Evolutionary conservation across 2,888 invertebrate genomes (phyloP).

Genomic region (Trachelus troglodyta): DNA sequence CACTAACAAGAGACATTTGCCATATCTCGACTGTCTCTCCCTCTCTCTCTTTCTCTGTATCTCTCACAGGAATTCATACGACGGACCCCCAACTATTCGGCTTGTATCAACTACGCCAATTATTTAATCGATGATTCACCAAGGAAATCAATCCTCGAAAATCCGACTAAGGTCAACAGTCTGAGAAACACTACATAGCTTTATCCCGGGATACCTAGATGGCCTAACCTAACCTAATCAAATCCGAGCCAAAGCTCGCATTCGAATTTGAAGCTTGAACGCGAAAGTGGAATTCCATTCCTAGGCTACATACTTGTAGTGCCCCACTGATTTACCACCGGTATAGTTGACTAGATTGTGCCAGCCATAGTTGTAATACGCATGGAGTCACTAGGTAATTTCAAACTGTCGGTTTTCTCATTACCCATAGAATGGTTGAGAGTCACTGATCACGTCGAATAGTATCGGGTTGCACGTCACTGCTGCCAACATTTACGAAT

Average conservation of each 20-base stretch:
- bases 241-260: background rate
- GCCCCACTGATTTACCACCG: background rate
- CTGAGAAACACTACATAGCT: background rate
- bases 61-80: background rate
- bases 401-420: background rate
- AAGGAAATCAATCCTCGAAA: background rate
- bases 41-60: too few species aligned
- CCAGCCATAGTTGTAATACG: background rate
- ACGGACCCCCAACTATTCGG: background rate
- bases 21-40: background rate
- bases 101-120: background rate
- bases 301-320: background rate
- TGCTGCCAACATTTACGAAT: background rate
- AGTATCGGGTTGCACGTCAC: background rate
- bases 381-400: background rate
- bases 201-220: background rate
- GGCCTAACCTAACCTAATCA: background rate
- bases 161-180: background rate
- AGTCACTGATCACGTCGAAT: background rate
- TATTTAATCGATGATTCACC: background rate
- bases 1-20: background rate
- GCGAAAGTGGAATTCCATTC: background rate
- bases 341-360: background rate
- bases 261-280: background rate
- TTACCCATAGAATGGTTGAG: background rate